Evolutionary conservation across 2,113 vertebrate species (phyloP).

Genomic region (Pungitius pungitius): DNA sequence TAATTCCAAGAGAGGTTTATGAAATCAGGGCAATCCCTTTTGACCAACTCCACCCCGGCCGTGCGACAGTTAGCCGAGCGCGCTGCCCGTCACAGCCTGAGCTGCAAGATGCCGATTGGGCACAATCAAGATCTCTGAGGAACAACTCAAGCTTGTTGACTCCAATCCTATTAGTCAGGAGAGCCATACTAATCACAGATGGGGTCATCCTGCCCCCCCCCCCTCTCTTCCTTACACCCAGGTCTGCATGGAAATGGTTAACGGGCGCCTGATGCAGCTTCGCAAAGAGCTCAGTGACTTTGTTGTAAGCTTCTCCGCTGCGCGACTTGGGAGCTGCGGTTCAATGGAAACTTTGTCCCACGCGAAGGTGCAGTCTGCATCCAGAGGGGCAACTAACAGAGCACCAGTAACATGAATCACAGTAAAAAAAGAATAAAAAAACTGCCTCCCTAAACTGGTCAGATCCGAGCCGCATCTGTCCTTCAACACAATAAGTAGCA

Average conservation of each 20-base stretch:
- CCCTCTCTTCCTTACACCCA: constrained; percentile 25
- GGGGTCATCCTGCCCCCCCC: constrained; percentile 47
- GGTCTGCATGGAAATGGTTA: constrained; percentile 64
- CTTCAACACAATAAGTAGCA: constrained; percentile 60
- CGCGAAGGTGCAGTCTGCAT: constrained; percentile 57
- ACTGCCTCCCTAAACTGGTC: constrained; percentile 35
- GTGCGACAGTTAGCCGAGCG: constrained; percentile 71
- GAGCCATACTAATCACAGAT: constrained; percentile 71
- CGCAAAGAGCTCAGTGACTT: constrained; percentile 34
- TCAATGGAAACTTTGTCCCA: constrained; percentile 68
- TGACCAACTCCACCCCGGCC: constrained; percentile 58
- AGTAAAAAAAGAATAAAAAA: constrained; percentile 17
- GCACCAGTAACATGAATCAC: constrained; percentile 57
- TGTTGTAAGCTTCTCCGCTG: constrained; percentile 33
- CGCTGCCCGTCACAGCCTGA: constrained; percentile 58
- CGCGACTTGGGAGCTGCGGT: constrained; percentile 42
- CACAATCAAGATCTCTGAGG: constrained; percentile 56
- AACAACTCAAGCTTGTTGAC: constrained; percentile 74
- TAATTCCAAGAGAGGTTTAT: constrained; percentile 72
- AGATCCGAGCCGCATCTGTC: constrained; percentile 59
- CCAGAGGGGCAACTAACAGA: too few species aligned
- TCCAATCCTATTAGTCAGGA: constrained; percentile 78
- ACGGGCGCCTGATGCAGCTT: constrained; percentile 32
- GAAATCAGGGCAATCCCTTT: constrained; percentile 78
- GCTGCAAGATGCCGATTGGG: constrained; percentile 56